Conservation (phyloP, 2,888 invertebrate species). For the Cloeon dipterum region DNA sequence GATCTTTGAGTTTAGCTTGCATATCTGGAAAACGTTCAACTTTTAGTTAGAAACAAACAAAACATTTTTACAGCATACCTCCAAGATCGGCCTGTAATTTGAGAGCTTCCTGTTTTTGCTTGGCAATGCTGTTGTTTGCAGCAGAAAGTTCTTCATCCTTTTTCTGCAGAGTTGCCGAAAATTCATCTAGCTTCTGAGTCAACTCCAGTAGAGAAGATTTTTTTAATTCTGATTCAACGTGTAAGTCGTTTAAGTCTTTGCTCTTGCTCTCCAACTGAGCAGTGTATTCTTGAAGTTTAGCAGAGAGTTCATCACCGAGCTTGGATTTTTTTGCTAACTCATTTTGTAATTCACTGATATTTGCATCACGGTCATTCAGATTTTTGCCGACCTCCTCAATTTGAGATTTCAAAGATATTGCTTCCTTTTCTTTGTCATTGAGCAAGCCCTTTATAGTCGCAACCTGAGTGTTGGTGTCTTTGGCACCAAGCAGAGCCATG, state of each 20-base stretch:
- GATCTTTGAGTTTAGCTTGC: conserved; percentile 26
- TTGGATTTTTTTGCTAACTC: too few relatives aligned
- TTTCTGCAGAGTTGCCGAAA: too few relatives aligned
- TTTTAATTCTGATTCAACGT: background rate
- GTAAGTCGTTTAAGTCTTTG: too few relatives aligned
- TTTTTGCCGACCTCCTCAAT: conserved; percentile 17
- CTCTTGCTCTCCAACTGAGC: background rate
- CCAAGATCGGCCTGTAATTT: conserved; percentile 23
- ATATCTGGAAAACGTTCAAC: conserved; percentile 18
- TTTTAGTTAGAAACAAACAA: background rate
- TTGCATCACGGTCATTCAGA: conserved; percentile 16
- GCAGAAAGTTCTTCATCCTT: too few relatives aligned
- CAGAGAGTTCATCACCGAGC: background rate
- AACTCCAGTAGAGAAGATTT: background rate
- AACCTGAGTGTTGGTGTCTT: too few relatives aligned
- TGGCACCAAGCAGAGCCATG: too few relatives aligned
- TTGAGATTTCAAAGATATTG: conserved; percentile 15
- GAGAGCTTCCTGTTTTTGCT: conserved; percentile 27
- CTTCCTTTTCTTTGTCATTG: conserved; percentile 4
- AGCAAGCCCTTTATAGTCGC: too few relatives aligned
- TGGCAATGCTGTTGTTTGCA: too few relatives aligned
- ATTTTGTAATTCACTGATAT: conserved; percentile 11
- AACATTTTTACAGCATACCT: conserved; percentile 12
- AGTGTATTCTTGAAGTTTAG: background rate
- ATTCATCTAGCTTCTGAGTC: background rate